Evolutionary conservation across 2,888 invertebrate genomes (phyloP), one percentile per base, ranked within the genome.

Genomic region (Callosobruchus maculatus): DNA sequence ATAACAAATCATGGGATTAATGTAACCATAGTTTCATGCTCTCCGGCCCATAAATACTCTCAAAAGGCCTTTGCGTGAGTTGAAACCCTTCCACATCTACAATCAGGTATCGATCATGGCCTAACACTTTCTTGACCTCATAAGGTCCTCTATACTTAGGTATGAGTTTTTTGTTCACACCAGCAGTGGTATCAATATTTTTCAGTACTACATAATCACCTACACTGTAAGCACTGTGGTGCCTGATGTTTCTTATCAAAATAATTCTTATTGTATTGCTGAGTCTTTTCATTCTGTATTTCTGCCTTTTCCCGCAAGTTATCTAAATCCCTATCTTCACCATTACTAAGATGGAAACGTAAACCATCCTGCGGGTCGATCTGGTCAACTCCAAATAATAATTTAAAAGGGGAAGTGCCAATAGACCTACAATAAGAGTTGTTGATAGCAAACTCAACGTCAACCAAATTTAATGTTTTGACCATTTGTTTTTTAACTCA

Each of bases 121-220:
- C n/a, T n/a, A n/a, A n/a, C n/a, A n/a, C n/a, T n/a, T n/a, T n/a
- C n/a, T n/a, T n/a, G n/a, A n/a, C n/a, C n/a, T n/a, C n/a, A n/a
- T n/a, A n/a, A n/a, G n/a, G n/a, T n/a, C n/a, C n/a, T n/a, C n/a
- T n/a, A n/a, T n/a, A n/a, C n/a, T n/a, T n/a, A n/a, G n/a, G n/a
- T n/a, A n/a, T n/a, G n/a, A n/a, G n/a, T n/a, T n/a, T n/a, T n/a
- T n/a, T n/a, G n/a, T n/a, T n/a, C n/a, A n/a, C n/a, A n/a, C n/a
- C n/a, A n/a, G n/a, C n/a, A 7, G 77, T 79, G 4, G 73, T 74
- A 70, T 78, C 78, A 71, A 73, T n/a, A 74, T 79, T 80, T 68
- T 30, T 72, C 18, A 81, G 72, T 73, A 80, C 73, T 20, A 79
- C 78, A 75, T 74, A 78, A 74, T 78, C 77, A 71, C 78, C 80